Evolutionary conservation across 2,113 vertebrate species (phyloP).

Genomic region (Sturnus vulgaris): DNA sequence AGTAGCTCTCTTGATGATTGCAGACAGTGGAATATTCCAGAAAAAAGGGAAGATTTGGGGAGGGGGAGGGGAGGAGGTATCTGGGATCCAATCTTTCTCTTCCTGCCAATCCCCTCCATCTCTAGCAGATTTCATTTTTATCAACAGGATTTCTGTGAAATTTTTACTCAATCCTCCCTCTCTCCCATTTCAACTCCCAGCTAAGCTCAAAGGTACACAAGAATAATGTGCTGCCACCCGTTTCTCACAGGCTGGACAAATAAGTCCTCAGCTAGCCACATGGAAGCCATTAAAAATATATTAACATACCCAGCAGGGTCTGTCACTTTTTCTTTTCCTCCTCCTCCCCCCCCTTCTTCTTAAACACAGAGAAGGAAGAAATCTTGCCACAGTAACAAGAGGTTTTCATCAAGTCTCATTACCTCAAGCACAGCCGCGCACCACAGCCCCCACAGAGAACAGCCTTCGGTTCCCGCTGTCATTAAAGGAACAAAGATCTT

Average conservation of each 20-base stretch:
- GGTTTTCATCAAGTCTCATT: constrained; percentile 69
- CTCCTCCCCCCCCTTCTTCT: neutral
- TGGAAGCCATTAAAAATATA: constrained; percentile 58
- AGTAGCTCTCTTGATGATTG: constrained; percentile 28
- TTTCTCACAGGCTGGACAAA: neutral
- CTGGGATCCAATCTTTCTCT: constrained; percentile 52
- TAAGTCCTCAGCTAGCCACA: constrained; percentile 52
- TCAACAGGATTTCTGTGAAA: constrained; percentile 29
- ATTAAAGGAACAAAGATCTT: constrained; percentile 61
- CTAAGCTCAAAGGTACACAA: constrained; percentile 1
- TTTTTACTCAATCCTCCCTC: neutral
- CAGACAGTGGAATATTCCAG: constrained; percentile 55
- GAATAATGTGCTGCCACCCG: neutral
- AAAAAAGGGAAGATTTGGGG: constrained; percentile 19
- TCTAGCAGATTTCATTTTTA: constrained; percentile 27
- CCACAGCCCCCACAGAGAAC: constrained; percentile 58
- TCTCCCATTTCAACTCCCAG: neutral
- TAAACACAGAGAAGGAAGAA: constrained; percentile 43
- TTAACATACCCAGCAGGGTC: constrained; percentile 58
- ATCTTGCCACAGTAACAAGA: constrained; percentile 60
- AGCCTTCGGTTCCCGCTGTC: constrained; percentile 37
- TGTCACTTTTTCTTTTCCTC: constrained; percentile 42
- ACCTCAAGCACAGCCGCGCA: constrained; percentile 48
- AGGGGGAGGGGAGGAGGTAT: constrained; percentile 7
- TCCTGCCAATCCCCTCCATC: neutral